Conservation (phyloP, 2,888 invertebrate genomes). For the Malachius bipustulatus region DNA sequence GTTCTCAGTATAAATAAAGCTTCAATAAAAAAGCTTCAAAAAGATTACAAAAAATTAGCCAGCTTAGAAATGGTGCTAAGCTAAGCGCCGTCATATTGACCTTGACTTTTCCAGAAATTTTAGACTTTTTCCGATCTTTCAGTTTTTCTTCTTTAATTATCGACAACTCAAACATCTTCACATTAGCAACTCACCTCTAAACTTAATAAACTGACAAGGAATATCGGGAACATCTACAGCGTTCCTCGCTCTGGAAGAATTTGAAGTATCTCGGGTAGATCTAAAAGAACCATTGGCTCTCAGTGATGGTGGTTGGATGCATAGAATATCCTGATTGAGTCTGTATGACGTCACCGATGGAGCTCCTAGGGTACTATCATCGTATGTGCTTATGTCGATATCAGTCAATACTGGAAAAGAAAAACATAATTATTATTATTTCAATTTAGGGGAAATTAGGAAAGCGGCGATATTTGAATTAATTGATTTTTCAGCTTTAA, state of each 20-base stretch:
- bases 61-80: no score
- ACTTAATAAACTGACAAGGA: constrained; percentile 34
- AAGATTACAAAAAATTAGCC: no score
- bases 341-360: constrained; percentile 34
- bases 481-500: no score
- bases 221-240: constrained; percentile 25
- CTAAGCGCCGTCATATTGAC: no score
- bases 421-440: constrained; percentile 5
- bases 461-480: no score
- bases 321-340: constrained; percentile 33
- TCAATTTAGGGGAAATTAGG: neutral
- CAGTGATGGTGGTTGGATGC: constrained; percentile 33
- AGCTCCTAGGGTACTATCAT: constrained; percentile 34
- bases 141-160: no score
- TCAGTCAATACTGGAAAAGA: constrained; percentile 43
- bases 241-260: constrained; percentile 23
- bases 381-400: constrained; percentile 43
- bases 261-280: constrained; percentile 26
- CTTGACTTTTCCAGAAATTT: no score
- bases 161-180: no score
- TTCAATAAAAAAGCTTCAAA: no score
- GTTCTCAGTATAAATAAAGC: no score
- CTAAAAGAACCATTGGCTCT: constrained; percentile 30
- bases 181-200: constrained; percentile 35
- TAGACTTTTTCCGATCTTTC: no score